A percentile compares a stretch with the other conserved stretches of the same genome.
Evolutionary conservation across 1,140 invertebrate species (phyloP).

Genomic region (Ceratoteleas bidentatus): DNA sequence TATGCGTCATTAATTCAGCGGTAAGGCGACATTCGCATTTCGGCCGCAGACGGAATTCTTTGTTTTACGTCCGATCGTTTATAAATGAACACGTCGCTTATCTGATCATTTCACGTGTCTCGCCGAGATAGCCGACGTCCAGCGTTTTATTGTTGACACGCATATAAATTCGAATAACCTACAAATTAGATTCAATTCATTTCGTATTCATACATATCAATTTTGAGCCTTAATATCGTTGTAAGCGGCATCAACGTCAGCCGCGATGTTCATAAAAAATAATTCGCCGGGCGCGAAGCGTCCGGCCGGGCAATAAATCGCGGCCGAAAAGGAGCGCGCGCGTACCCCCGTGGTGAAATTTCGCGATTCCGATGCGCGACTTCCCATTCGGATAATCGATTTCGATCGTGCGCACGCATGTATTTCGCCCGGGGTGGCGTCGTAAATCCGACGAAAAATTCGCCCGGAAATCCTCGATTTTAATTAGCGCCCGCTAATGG

Average conservation of each 20-base stretch:
- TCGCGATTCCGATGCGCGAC: constrained; percentile 21
- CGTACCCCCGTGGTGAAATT: constrained; percentile 13
- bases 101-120: constrained; percentile 47
- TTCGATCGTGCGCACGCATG: constrained; percentile 39
- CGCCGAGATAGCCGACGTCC: constrained; percentile 15
- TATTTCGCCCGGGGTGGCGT: constrained; percentile 30
- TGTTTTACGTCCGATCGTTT: constrained; percentile 37
- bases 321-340: constrained; percentile 18
- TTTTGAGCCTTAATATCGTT: constrained; percentile 48
- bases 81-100: constrained; percentile 51
- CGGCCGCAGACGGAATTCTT: constrained; percentile 24
- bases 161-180: constrained; percentile 50
- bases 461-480: constrained; percentile 42
- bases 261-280: constrained; percentile 44
- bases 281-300: constrained; percentile 18
- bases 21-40: constrained; percentile 1
- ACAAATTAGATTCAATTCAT: constrained; percentile 55
- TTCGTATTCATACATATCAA: constrained; percentile 52
- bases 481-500: constrained; percentile 47
- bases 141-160: constrained; percentile 47
- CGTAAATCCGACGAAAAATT: constrained; percentile 49
- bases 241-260: constrained; percentile 41
- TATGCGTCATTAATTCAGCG: constrained; percentile 20
- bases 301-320: constrained; percentile 18
- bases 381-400: constrained; percentile 29